These are phyloP conservation scores for Paraplagusia blochii DNA, from an alignment of 2,113 vertebrate genomes.

Conservation along the genomic window DNA sequence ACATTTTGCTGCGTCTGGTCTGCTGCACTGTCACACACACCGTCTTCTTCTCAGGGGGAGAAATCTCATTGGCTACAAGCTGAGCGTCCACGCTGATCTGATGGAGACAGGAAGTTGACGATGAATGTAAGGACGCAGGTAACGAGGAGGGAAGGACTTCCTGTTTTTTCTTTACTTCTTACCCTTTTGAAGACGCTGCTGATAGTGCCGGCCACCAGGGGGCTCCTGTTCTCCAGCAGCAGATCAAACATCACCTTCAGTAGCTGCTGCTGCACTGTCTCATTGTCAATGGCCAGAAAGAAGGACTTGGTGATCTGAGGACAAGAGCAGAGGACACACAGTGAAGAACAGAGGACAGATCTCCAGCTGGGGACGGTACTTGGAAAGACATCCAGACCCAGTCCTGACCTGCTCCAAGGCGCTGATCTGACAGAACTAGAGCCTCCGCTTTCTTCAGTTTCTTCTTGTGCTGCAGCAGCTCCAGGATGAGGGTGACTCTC, in stretches of 20 bases:
- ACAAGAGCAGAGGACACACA: neutral
- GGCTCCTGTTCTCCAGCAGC: constrained; percentile 78
- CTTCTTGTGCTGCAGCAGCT: constrained; percentile 96
- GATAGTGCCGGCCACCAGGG: constrained; percentile 77
- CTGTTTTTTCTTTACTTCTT: constrained; percentile 39
- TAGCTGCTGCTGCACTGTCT: constrained; percentile 84
- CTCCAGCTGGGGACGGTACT: neutral
- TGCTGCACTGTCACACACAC: constrained; percentile 81
- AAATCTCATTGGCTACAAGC: constrained; percentile 84
- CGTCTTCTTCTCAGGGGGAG: constrained; percentile 77
- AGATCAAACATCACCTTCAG: constrained; percentile 85
- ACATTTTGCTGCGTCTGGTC: constrained; percentile 83
- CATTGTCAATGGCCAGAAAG: constrained; percentile 81
- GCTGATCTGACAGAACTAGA: too few species aligned
- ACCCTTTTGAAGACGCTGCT: constrained; percentile 90
- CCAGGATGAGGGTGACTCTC: constrained; percentile 88
- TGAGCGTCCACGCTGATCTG: constrained; percentile 86
- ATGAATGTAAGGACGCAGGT: neutral
- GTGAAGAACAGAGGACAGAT: neutral
- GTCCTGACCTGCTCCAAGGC: too few species aligned
- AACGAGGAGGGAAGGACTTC: neutral
- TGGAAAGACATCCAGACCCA: neutral
- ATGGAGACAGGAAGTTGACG: neutral
- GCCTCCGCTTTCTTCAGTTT: constrained; percentile 83
- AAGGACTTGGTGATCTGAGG: constrained; percentile 87